Percentiles rank a stretch among this genome's conserved stretches.
Conservation (phyloP, 2,888 invertebrate species). For the Ethmia dodecea region DNA sequence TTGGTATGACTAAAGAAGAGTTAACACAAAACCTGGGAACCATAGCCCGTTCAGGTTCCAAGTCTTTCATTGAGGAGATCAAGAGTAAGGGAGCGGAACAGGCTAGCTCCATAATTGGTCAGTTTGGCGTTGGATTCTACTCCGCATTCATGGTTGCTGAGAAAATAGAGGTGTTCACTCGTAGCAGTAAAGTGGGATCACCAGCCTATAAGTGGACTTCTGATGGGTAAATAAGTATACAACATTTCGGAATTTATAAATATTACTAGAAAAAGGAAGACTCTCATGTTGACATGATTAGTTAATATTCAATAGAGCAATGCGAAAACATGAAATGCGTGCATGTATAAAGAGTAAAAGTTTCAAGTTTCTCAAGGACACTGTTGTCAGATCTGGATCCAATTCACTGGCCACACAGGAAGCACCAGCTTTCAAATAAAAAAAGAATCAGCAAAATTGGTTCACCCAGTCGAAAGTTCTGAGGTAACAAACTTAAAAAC, state of each 20-base stretch:
- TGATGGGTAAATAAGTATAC: slow-evolving; percentile 91
- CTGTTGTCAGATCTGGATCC: too few species aligned
- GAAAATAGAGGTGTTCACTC: slow-evolving; percentile 94
- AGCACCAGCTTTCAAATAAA: too few species aligned
- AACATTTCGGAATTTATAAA: too few species aligned
- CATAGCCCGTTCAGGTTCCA: slow-evolving; percentile 97
- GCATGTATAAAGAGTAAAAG: slow-evolving; percentile 3
- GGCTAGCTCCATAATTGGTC: slow-evolving; percentile 92
- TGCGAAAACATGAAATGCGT: background rate
- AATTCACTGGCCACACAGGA: too few species aligned
- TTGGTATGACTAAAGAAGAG: slow-evolving; percentile 97
- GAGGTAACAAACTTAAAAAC: too few species aligned
- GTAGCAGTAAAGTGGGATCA: slow-evolving; percentile 80
- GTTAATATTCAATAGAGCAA: too few species aligned
- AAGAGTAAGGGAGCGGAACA: slow-evolving; percentile 80
- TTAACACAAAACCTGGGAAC: slow-evolving; percentile 94
- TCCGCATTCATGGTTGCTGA: slow-evolving; percentile 98
- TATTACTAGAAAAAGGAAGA: too few species aligned
- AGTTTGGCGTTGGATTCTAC: slow-evolving; percentile 99
- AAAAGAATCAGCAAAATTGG: too few species aligned
- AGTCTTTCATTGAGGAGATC: slow-evolving; percentile 92
- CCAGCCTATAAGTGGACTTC: slow-evolving; percentile 92
- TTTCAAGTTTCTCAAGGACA: too few species aligned
- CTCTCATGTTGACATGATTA: too few species aligned
- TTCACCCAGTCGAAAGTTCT: too few species aligned